Conservation (phyloP, 2,797 vertebrate genomes). For the Menidia menidia region DNA sequence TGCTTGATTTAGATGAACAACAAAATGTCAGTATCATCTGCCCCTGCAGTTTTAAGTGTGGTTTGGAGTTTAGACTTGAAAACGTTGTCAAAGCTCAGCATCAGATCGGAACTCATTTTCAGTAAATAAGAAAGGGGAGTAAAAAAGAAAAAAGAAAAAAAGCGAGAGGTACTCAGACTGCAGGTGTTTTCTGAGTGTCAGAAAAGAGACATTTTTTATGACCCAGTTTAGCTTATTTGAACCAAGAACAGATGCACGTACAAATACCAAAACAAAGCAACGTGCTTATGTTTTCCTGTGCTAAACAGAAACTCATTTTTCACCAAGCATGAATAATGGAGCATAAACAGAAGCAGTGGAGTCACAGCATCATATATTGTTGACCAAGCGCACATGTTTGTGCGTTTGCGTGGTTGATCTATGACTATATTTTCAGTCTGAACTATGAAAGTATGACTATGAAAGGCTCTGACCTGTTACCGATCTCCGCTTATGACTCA, state of each 20-base stretch:
- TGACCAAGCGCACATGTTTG: conserved; percentile 15
- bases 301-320: no score
- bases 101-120: no score
- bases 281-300: no score
- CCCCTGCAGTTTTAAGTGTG: conserved; percentile 10
- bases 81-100: conserved; percentile 15
- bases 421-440: conserved; percentile 48
- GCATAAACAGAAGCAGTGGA: no score
- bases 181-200: not conserved
- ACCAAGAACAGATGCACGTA: no score
- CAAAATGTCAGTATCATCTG: not conserved
- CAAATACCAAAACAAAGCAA: no score
- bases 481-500: conserved; percentile 80
- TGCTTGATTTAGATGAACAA: not conserved
- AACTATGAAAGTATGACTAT: conserved; percentile 55
- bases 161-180: no score
- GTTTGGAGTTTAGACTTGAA: conserved; percentile 15
- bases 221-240: no score
- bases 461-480: conserved; percentile 69
- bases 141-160: no score
- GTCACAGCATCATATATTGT: not conserved
- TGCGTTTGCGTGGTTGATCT: conserved; percentile 60
- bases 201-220: no score
- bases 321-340: no score
- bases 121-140: no score